A percentile compares a stretch with the other conserved stretches of the same genome.
Conservation (phyloP, 1,140 invertebrate genomes). For the Bombyx mandarina region DNA sequence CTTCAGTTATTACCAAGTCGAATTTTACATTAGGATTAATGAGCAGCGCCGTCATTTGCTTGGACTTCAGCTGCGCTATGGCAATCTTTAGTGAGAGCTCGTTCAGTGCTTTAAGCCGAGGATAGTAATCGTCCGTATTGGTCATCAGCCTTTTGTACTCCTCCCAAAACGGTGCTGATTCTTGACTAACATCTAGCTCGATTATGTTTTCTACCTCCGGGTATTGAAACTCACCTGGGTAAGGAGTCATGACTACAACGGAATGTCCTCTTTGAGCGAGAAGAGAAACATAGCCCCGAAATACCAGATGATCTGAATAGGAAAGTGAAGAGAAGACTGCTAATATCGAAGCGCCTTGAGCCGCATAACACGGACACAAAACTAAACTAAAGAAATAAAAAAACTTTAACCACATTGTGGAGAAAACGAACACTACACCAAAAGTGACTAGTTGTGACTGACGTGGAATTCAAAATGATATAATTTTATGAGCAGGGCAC, state of each 20-base stretch:
- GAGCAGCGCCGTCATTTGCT: constrained; percentile 45
- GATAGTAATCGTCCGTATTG: constrained; percentile 46
- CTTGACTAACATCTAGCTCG: constrained; percentile 44
- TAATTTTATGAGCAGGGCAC: no score
- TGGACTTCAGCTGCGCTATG: constrained; percentile 48
- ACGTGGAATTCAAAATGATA: no score
- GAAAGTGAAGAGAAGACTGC: constrained; percentile 58
- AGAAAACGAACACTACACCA: no score
- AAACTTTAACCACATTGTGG: no score
- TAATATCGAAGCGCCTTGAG: constrained; percentile 44
- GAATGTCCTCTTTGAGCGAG: constrained; percentile 43
- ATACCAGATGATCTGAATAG: constrained; percentile 53
- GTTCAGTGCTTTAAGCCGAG: constrained; percentile 34
- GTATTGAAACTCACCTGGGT: constrained; percentile 47
- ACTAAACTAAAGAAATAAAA: no score
- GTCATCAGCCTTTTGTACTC: constrained; percentile 40
- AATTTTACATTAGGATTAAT: constrained; percentile 55
- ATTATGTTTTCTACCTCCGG: constrained; percentile 45
- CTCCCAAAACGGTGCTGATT: constrained; percentile 42
- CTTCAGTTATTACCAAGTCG: constrained; percentile 57
- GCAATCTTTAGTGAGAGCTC: constrained; percentile 45
- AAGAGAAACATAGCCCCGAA: constrained; percentile 39
- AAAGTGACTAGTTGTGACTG: no score
- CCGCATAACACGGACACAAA: constrained; percentile 12
- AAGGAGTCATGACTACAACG: constrained; percentile 55